phyloP scores from a whole-genome alignment of 2,888 invertebrate species.

The Apeira syringaria region DNA sequence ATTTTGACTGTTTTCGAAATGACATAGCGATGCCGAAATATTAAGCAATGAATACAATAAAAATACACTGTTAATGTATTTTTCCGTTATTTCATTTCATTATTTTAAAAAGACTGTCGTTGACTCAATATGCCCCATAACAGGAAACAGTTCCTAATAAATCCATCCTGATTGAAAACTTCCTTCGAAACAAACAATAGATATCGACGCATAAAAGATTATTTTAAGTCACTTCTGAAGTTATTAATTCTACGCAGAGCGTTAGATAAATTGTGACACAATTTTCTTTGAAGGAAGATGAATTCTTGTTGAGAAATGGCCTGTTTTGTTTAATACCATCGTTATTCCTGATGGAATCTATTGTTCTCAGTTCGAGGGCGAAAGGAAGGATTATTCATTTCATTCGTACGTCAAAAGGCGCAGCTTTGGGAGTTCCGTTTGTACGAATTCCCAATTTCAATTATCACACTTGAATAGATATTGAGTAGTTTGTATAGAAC shows the following conservation, averaged over 20 bases:
- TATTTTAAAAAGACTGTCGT: no score
- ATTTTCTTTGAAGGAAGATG: conserved; percentile 46
- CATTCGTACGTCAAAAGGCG: conserved; percentile 57
- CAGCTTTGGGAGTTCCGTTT: conserved; percentile 33
- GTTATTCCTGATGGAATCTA: conserved; percentile 75
- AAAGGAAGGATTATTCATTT: conserved; percentile 76
- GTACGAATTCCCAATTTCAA: conserved; percentile 4
- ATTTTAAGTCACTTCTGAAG: conserved; percentile 49
- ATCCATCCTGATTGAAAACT: conserved; percentile 34
- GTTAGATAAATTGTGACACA: conserved; percentile 54
- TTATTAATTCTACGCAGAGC: conserved; percentile 57
- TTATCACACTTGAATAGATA: background rate
- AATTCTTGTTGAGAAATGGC: conserved; percentile 54
- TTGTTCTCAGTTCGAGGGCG: conserved; percentile 67
- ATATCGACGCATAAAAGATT: conserved; percentile 45
- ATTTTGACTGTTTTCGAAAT: no score
- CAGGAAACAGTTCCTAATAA: conserved; percentile 9
- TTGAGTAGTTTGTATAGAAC: background rate
- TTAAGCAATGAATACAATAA: no score
- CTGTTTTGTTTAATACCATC: conserved; percentile 76
- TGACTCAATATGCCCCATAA: background rate
- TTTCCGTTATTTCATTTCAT: no score
- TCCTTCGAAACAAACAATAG: conserved; percentile 39
- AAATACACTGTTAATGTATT: no score
- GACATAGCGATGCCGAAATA: no score